Evolutionary conservation across 2,113 vertebrate species (phyloP), one percentile per base, ranked within the genome.

Genomic region (Amphilophus citrinellus): DNA sequence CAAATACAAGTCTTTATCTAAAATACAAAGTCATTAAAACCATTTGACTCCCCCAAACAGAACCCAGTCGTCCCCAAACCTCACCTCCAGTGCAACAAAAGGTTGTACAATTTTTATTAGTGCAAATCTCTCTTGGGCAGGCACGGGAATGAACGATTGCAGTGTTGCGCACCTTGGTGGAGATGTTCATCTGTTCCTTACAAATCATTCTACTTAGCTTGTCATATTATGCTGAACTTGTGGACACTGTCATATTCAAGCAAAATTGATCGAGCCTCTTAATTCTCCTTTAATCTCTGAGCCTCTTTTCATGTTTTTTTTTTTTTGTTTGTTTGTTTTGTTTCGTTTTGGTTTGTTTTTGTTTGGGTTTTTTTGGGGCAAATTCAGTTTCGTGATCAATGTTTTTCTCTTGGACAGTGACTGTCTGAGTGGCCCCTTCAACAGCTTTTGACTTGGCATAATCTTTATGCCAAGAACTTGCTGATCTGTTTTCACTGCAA

Each of bases 21-120:
- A 13, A 71, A 71, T 15, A 71, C 24, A 50, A 50, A 30, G 65
- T 68, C 42, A 68, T 68, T 68, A 66, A 66, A 24, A 71, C 65
- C 27, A 18, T 42, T 47, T 27, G 17, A 68, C 39, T 27, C 42
- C 14, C 14, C 22, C 47, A 47, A 68, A 68, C 14, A 68, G 22
- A 68, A 47, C 42, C 42, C 39, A 18, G 10, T 47, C 7, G 4
- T 68, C 9, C 22, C 15, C 42, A 68, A 24, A 68, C 27, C 10
- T 27, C 39, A 47, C 13, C 44, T 14, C 44, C 14, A 7, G 32
- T 35, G 37, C 37, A 39, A 10, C 37, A 39, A 39, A 39, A 39
- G 37, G 6, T 7, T 35, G 42, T 44, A 5, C 42, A 14, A 14
- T 13, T 44, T 13, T 44, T 44, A 44, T 15, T 47, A 47, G 13